Conservation (phyloP, 2,113 vertebrate genomes). For the Bubalus kerabau region DNA sequence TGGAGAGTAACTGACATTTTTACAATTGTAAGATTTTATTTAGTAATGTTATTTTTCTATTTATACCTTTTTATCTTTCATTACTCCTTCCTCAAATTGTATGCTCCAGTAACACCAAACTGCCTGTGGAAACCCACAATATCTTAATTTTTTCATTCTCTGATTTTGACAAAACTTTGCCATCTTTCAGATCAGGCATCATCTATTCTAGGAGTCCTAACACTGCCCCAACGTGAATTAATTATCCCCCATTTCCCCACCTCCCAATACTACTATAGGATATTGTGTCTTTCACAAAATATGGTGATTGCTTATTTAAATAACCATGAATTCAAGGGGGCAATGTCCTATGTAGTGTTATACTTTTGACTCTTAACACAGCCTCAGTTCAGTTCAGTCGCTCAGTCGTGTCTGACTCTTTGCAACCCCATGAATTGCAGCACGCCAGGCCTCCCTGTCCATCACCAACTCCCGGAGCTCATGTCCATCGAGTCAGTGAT, state of each 20-base stretch:
- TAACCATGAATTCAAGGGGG: background rate
- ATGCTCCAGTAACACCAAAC: background rate
- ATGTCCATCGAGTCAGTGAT: background rate
- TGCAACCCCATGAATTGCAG: background rate
- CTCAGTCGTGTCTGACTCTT: background rate
- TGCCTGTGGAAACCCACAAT: background rate
- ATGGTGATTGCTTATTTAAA: background rate
- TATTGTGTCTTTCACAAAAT: background rate
- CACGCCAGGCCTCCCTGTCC: background rate
- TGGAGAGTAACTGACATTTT: background rate
- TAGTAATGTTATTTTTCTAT: background rate
- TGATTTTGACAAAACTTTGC: background rate
- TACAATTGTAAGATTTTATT: background rate
- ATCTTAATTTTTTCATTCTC: background rate
- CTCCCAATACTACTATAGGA: background rate
- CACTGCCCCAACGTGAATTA: background rate
- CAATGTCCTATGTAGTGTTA: background rate
- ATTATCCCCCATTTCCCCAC: background rate
- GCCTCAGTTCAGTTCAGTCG: background rate
- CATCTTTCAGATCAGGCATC: background rate
- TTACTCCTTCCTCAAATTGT: background rate
- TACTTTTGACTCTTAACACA: background rate
- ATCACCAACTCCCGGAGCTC: background rate
- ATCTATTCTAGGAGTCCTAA: background rate
- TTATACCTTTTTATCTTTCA: background rate